These are phyloP conservation scores for Neofelis nebulosa DNA, from an alignment of 2,113 vertebrate species.

Conservation along the genomic window DNA sequence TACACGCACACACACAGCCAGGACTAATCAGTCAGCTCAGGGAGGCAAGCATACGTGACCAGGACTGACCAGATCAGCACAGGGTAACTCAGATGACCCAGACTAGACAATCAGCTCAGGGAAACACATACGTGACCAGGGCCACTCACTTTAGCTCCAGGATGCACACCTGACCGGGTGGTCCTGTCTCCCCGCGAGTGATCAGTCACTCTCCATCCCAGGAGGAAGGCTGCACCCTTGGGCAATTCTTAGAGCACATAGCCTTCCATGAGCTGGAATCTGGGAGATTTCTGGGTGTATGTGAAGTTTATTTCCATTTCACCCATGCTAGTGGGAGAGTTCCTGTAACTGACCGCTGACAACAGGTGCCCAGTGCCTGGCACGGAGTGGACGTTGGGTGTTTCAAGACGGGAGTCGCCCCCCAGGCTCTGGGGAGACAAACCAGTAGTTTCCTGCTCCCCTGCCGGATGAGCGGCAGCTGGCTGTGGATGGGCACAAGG, in stretches of 20 bases:
- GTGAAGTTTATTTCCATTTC: too few species aligned
- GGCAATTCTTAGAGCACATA: neutral
- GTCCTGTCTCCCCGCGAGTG: too few species aligned
- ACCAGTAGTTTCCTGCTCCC: accelerated
- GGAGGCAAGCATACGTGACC: neutral
- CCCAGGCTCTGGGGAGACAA: neutral
- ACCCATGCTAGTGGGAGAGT: neutral
- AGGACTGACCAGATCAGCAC: neutral
- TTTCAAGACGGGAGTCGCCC: neutral
- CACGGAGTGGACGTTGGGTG: too few species aligned
- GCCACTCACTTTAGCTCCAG: neutral
- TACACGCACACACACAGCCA: too few species aligned
- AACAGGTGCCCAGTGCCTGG: accelerated
- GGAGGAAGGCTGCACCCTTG: neutral
- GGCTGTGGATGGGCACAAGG: neutral
- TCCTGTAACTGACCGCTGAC: neutral
- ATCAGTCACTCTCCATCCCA: neutral
- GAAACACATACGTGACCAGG: neutral
- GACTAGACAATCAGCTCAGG: neutral
- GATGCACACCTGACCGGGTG: too few species aligned
- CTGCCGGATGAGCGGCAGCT: neutral
- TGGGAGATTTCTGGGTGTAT: neutral
- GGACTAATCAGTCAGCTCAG: neutral
- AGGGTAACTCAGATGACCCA: neutral
- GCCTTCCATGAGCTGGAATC: neutral